A percentile compares a stretch with the other conserved stretches of the same genome.
phyloP scores from a whole-genome alignment of 1,140 invertebrate species.

The Temnothorax curvispinosus region DNA sequence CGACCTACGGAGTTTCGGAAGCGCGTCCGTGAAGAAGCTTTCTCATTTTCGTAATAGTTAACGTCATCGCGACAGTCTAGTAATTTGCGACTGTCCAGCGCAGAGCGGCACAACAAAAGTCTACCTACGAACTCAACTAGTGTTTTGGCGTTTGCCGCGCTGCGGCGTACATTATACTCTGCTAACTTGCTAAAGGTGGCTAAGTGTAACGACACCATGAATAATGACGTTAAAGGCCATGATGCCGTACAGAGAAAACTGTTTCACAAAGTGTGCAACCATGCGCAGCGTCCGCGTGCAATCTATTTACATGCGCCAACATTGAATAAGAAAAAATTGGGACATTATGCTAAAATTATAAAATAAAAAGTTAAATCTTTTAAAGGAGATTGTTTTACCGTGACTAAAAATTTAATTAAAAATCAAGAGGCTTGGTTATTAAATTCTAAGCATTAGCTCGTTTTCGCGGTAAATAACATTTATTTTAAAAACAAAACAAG shows the following conservation, averaged over 20 bases:
- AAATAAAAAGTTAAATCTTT: constrained; percentile 12
- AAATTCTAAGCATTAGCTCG: background rate
- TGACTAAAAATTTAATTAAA: constrained; percentile 19
- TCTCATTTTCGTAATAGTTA: constrained; percentile 62
- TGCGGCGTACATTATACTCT: constrained; percentile 37
- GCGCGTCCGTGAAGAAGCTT: constrained; percentile 48
- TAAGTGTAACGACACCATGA: constrained; percentile 54
- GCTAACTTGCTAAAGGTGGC: constrained; percentile 55
- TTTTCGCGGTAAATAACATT: background rate
- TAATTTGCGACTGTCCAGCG: constrained; percentile 63
- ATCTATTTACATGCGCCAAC: background rate
- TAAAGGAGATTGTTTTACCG: background rate
- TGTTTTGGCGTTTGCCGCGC: constrained; percentile 51
- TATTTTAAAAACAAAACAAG: background rate
- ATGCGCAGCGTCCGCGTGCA: background rate
- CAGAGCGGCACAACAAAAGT: constrained; percentile 46
- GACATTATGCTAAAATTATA: constrained; percentile 12
- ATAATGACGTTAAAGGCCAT: constrained; percentile 50
- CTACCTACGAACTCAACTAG: constrained; percentile 52
- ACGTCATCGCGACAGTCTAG: constrained; percentile 54
- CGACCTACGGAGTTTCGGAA: constrained; percentile 42
- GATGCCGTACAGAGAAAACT: constrained; percentile 40
- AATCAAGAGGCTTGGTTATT: background rate
- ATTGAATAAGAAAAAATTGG: constrained; percentile 5
- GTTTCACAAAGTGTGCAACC: constrained; percentile 39